Evolutionary conservation across 2,797 vertebrate genomes (phyloP), one percentile per base, ranked within the genome.

Genomic region (Trachops cirrhosus): DNA sequence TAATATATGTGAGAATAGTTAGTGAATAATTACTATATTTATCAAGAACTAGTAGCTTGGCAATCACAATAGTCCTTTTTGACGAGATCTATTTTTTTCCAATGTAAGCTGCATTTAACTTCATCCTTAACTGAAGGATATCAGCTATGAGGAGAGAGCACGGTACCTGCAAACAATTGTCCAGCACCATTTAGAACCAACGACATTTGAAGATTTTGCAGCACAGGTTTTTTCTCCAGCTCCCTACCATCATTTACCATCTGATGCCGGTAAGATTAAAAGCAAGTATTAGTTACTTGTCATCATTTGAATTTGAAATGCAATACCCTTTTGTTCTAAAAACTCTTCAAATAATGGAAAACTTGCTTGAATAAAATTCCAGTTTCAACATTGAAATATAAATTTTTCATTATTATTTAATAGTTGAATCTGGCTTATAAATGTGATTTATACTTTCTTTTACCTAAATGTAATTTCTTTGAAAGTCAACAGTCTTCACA

Each of bases 151-250:
- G 97, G 99, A 99, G 97, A 98, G 99, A 98, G 99, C 99, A 8
- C 98, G 99, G 24, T 99, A 99, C 98, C 98, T 99, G 89, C 99
- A 99, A 96, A 99, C 99, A 64, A 99, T 99, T 75, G 99, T 99
- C 90, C 99, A 99, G 98, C 99, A 99, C 97, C 99, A 99, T 98
- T 99, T 99, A 98, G 99, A 99, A 92, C 99, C 99, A 50, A 99
- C 99, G 78, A 99, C 99, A 0, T 99, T 99, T 96, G 99, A 99
- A 98, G 99, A 99, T 97, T 99, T 99, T 93, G 99, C 99, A 54
- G 99, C 99, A 75, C 99, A 99, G 59, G 99, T 99, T 97, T 99
- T 99, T 98, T 99, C 99, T 97, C 99, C 99, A 82, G 99, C 99
- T 93, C 99, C 99, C 71, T 99, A 99, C 97, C 99, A 99, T 82